Conservation (phyloP, 2,113 vertebrate species). For the Myotis brandtii region DNA sequence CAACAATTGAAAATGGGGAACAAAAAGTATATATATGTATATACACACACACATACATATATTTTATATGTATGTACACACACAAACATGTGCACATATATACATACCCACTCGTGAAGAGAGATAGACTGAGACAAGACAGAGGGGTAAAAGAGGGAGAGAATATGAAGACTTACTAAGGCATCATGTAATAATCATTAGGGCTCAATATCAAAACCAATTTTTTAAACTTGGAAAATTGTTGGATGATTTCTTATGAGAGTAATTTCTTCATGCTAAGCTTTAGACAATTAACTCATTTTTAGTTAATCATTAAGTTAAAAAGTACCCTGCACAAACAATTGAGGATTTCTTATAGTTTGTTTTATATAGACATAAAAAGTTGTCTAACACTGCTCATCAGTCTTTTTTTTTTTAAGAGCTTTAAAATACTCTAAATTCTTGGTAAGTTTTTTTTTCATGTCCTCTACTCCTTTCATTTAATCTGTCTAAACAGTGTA, state of each 20-base stretch:
- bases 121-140: background rate
- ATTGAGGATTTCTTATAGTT: background rate
- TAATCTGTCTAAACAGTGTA: background rate
- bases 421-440: background rate
- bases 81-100: background rate
- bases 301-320: background rate
- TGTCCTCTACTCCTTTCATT: background rate
- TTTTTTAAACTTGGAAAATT: background rate
- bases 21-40: background rate
- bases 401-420: background rate
- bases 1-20: background rate
- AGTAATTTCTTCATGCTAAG: background rate
- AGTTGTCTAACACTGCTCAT: background rate
- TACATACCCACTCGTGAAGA: background rate
- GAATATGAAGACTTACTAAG: background rate
- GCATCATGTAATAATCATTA: background rate
- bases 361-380: background rate
- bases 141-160: background rate
- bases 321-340: background rate
- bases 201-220: background rate
- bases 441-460: background rate
- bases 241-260: background rate
- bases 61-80: background rate
- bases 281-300: background rate
- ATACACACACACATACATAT: background rate